Base-by-base conservation (phyloP, 2,888 invertebrate genomes). In the Dolichopus griseipennis region DNA sequence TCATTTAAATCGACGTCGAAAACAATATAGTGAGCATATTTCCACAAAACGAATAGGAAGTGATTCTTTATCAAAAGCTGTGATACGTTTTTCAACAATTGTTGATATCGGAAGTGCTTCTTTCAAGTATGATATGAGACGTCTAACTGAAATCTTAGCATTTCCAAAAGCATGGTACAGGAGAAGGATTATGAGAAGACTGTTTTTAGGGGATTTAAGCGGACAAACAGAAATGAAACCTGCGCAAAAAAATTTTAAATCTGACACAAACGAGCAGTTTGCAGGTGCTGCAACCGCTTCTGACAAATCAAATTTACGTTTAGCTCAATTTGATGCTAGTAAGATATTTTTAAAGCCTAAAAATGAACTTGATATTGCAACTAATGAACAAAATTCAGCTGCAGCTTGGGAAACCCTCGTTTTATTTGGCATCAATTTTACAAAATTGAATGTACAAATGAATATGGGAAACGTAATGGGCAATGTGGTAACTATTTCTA, bases 381-480 rank as follows among this genome's bases (percentile, higher is more conserved):
- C 18, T 2, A 52, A 52, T 52, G 88, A 88, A 72, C 83, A 85
- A 68, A 87, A 87, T 73, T 85, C 85, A 69, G 85, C 87, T 71
- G 88, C 92, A 5, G 90, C 94, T 63, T 97, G 97, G 97, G 96
- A 97, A 83, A 97, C 97, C 4, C 83, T 97, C 66, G 97, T 98
- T 4, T 83, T 98, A 68, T 96, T 97, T 83, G 95, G 95, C 0
- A 91, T 98, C 63, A 97, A 97, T 83, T 95, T 98, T 80, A 95
- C 96, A 65, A 90, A 93, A 75, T 85, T 99, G 67, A 97, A 97
- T 80, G 94, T 99, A 12, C 94, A 95, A 78, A 97, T 98, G 91
- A 98, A 98, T 81, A 99, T 99, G 96, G 97, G 97, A 63, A 98
- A 98, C 78, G 97, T 98, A 0, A 98, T 99, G 96, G 98, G 99